Conservation (phyloP, 2,113 vertebrate genomes). For the Apteryx owenii region DNA sequence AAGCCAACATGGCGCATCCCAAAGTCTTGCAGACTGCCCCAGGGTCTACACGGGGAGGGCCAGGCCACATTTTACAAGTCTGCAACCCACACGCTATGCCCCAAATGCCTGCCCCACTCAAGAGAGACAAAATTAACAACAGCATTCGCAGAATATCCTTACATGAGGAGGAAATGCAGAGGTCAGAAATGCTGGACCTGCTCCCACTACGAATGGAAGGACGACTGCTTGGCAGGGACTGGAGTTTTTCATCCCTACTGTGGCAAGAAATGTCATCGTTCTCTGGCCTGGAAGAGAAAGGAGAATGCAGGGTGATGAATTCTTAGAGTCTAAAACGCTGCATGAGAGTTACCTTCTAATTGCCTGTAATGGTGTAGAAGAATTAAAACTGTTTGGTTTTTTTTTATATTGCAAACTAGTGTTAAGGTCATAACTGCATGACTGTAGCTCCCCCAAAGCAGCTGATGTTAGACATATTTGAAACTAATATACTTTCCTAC, state of each 20-base stretch:
- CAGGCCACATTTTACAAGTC: background rate
- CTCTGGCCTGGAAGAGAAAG: constrained; percentile 65
- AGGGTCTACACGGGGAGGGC: background rate
- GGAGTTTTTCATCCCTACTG: constrained; percentile 44
- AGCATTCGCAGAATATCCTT: constrained; percentile 9
- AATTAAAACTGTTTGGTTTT: background rate
- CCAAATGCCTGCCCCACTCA: background rate
- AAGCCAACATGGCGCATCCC: background rate
- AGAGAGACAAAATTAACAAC: background rate
- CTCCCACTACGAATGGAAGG: constrained; percentile 72
- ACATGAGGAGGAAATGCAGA: constrained; percentile 76
- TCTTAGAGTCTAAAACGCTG: background rate
- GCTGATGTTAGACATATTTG: background rate
- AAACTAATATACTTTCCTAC: constrained; percentile 28
- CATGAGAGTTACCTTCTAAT: background rate
- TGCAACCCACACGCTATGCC: background rate
- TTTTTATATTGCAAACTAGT: background rate
- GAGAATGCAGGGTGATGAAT: background rate
- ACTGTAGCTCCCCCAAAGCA: background rate
- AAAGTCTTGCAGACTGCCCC: background rate
- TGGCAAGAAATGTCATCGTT: constrained; percentile 30
- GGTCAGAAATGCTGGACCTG: constrained; percentile 70
- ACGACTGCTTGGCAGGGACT: constrained; percentile 32
- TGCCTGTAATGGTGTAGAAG: background rate
- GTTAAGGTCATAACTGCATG: background rate